These are phyloP conservation scores for Trichomalopsis sarcophagae DNA, from an alignment of 1,140 invertebrate species.

Conservation along the genomic window DNA sequence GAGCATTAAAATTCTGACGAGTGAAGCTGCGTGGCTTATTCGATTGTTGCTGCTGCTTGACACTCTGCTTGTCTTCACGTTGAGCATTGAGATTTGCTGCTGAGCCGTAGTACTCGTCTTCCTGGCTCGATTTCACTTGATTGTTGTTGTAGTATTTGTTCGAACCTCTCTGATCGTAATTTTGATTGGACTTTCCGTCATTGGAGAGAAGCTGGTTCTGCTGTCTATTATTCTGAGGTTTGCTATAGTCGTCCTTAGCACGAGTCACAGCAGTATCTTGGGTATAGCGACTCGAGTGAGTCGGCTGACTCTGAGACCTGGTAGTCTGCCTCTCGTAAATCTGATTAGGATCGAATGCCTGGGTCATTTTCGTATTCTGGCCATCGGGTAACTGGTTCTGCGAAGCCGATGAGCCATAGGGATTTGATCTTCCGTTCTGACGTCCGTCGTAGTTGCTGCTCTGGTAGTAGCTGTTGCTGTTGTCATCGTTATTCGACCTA, in stretches of 20 bases:
- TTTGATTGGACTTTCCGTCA: constrained; percentile 41
- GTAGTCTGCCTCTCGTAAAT: constrained; percentile 57
- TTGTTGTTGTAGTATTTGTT: constrained; percentile 59
- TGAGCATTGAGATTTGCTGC: constrained; percentile 56
- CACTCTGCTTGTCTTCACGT: constrained; percentile 60
- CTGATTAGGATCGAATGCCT: constrained; percentile 59
- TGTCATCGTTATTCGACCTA: constrained; percentile 58
- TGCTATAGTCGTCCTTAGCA: constrained; percentile 47
- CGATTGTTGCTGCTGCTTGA: constrained; percentile 48
- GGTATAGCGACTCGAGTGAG: constrained; percentile 20
- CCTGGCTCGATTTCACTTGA: constrained; percentile 57
- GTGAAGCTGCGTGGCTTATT: constrained; percentile 59
- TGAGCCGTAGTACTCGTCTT: constrained; percentile 62
- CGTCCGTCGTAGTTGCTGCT: constrained; percentile 65
- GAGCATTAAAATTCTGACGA: constrained; percentile 57
- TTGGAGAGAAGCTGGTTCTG: constrained; percentile 45
- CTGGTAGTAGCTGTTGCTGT: constrained; percentile 57
- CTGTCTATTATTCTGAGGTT: constrained; percentile 38
- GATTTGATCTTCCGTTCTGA: constrained; percentile 70
- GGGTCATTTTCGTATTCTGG: constrained; percentile 57
- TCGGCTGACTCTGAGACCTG: neutral
- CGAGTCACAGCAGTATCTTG: constrained; percentile 16
- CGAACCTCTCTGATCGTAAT: constrained; percentile 23
- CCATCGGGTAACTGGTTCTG: constrained; percentile 66
- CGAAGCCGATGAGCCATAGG: constrained; percentile 60